Conservation (phyloP, 2,113 vertebrate species). For the Hippopotamus amphibius region DNA sequence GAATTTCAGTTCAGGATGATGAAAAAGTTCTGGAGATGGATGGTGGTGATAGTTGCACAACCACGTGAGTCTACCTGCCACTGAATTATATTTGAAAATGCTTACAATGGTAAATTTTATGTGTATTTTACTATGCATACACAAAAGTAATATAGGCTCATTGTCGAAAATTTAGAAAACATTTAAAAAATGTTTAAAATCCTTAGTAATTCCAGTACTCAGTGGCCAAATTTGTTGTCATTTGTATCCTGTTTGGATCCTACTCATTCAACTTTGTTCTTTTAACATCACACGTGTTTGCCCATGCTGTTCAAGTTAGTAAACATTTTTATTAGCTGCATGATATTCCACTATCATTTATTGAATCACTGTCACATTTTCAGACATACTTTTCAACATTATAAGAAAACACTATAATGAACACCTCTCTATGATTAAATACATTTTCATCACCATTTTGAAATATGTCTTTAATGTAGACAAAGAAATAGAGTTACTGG, state of each 20-base stretch:
- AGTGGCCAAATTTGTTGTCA: background rate
- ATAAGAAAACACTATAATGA: background rate
- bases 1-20: background rate
- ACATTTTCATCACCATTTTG: background rate
- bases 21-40: background rate
- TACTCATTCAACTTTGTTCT: background rate
- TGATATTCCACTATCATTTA: background rate
- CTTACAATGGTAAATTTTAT: background rate
- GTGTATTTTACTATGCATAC: background rate
- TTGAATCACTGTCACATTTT: background rate
- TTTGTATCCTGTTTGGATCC: background rate
- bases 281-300: background rate
- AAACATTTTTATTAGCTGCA: background rate
- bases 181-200: background rate
- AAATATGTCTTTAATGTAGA: background rate
- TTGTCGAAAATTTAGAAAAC: background rate
- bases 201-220: background rate
- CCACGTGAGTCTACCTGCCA: background rate
- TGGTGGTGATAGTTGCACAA: no score
- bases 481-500: background rate
- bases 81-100: background rate
- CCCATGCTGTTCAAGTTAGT: background rate
- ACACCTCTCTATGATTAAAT: background rate
- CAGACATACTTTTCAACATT: background rate
- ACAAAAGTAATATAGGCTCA: background rate